Conservation (phyloP, 2,888 invertebrate genomes). For the Melieria picta region DNA sequence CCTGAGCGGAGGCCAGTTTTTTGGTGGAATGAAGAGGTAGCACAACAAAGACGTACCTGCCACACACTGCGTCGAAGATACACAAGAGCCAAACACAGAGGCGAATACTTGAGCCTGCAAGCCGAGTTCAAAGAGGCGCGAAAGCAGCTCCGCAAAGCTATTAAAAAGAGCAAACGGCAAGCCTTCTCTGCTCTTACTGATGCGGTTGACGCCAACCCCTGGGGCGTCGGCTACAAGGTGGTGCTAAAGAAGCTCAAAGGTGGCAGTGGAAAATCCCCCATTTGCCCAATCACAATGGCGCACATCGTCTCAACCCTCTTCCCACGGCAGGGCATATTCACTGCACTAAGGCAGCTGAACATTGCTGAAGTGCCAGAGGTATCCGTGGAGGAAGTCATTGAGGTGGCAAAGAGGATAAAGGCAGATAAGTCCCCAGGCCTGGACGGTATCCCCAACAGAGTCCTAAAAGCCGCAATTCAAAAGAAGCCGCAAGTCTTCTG, state of each 20-base stretch:
- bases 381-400: not conserved
- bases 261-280: not conserved
- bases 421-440: not conserved
- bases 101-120: not conserved
- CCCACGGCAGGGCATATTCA: not conserved
- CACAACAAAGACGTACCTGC: not conserved
- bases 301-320: not conserved
- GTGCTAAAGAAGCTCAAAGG: not conserved
- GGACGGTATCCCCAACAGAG: slow-evolving; percentile 4
- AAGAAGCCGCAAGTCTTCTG: not conserved
- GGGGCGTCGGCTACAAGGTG: not conserved
- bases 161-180: not conserved
- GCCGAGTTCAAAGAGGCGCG: not conserved
- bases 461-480: not conserved
- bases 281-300: not conserved
- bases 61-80: not conserved
- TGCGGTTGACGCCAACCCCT: not conserved
- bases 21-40: too few relatives aligned
- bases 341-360: not conserved
- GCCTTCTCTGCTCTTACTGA: not conserved
- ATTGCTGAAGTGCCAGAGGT: not conserved
- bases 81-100: not conserved
- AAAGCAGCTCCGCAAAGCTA: not conserved
- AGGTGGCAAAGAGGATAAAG: not conserved
- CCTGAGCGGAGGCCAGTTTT: too few relatives aligned